Evolutionary conservation across 1,140 invertebrate genomes (phyloP), one percentile per base, ranked within the genome.

Genomic region (Penaeus chinensis): DNA sequence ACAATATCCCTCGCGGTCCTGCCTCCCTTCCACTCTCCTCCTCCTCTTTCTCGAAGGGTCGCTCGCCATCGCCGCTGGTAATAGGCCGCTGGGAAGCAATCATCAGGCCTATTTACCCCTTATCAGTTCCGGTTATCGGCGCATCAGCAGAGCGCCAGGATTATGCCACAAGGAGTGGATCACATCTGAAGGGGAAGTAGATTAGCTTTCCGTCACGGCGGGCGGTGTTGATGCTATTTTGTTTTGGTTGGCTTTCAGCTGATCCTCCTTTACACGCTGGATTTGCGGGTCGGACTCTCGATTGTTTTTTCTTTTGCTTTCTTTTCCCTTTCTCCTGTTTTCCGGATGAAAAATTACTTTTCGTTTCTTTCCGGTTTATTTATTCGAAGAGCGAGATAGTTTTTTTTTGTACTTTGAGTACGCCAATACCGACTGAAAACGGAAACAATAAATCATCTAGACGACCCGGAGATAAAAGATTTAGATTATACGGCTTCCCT

Each of bases 91-190:
- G n/a, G 27, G 62, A 20, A 65, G 20, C 80, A 63, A 83, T 71
- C 81, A 83, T 71, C 81, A 83, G 63, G 32, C 81, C 81, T 83
- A 83, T 83, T 83, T 83, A 42, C 81, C 65, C 81, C 63, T 71
- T 83, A 83, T 83, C 81, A 83, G 37, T 24, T 47, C 81, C 63
- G 63, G 62, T 83, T 83, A 83, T 66, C 79, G 79, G 61, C 79
- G 10, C 71, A 83, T 83, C 81, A 66, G 37, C 63, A 47, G 81
- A 71, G 65, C 54, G 37, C n/a, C 37, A 54, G 81, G 81, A 83
- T 83, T 83, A 83, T 83, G 81, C 63, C 42, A 24, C 65, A 54
- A 71, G 81, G 81, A 83, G 63, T 71, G 66, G 81, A 83, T 83
- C 81, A 83, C 81, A 83, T 83, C 32, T 66, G 65, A 63, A 20